Base-by-base conservation (phyloP, 2,113 vertebrate species). In the Lamprologus sp. region DNA sequence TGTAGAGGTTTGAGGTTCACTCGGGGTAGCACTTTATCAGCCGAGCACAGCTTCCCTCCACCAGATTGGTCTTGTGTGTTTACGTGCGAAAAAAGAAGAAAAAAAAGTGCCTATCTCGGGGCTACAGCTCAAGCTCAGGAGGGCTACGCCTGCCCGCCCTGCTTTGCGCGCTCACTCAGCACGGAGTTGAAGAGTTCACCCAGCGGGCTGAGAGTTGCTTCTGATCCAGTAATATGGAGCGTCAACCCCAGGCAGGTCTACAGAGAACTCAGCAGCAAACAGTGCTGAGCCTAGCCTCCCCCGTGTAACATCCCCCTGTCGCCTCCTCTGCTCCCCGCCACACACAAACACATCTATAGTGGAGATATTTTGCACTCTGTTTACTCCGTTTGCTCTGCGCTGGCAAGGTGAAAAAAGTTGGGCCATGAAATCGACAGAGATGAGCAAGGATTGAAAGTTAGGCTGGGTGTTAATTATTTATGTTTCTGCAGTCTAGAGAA, bases 131-230 rank as follows among this genome's bases (percentile, higher is more conserved):
- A 9, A 82, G 84, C 88, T 90, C 90, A 81, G 86, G 82, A 85
- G 89, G 90, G 70, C 90, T 85, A 11, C n/a, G 90, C 56, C 58
- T 82, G 75, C 63, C 56, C 9, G 55, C 84, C 81, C 54, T 0
- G 70, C 84, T 83, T 65, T 17, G 4, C 15, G 1, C 19, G 51
- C 90, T 88, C 91, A 35, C 89, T 90, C 88, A 83, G 87, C 86
- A 73, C 15, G 5, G 88, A 95, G 93, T 95, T 95, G 92, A 95
- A 94, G 90, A 95, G 95, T 95, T 96, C 95, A 96, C 85, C 89
- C 87, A 53, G 86, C 86, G 40, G 90, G 87, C 92, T 86, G 58
- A 81, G 89, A 81, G 88, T 86, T 89, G 79, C 88, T 15, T 88
- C 87, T 88, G 87, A 92, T 93, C 83, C 82, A 63, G 33, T 89